phyloP scores from a whole-genome alignment of 2,113 vertebrate species.

The Cavia porcellus region DNA sequence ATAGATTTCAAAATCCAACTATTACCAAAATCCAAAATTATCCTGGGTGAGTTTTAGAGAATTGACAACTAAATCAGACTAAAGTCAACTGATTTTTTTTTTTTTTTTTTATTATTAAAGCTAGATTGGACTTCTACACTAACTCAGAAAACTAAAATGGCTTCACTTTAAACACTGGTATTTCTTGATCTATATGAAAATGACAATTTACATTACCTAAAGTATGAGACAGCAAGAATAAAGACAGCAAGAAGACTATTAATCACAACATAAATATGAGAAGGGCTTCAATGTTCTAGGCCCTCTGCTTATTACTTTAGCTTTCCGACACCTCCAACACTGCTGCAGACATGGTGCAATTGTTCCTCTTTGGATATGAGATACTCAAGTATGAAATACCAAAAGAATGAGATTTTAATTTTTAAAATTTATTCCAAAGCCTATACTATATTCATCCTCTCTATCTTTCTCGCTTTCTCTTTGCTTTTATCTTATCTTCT shows the following conservation, averaged over 20 bases:
- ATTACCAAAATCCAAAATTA: not conserved
- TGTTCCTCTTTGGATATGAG: not conserved
- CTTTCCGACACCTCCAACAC: too few species aligned
- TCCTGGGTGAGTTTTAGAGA: not conserved
- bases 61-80: not conserved
- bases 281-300: not conserved
- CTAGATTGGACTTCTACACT: not conserved
- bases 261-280: rapidly evolving
- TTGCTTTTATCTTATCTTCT: not conserved
- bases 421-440: not conserved
- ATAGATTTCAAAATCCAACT: not conserved
- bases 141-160: not conserved
- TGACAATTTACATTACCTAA: not conserved
- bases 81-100: not conserved
- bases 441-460: too few species aligned
- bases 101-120: not conserved
- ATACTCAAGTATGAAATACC: not conserved
- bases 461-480: too few species aligned
- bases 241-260: not conserved
- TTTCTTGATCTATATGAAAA: not conserved
- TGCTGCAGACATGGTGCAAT: not conserved
- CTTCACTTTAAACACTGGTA: not conserved
- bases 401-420: not conserved
- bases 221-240: too few species aligned
- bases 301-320: not conserved